Conservation (phyloP, 2,888 invertebrate species). For the Epirrita christyi region DNA sequence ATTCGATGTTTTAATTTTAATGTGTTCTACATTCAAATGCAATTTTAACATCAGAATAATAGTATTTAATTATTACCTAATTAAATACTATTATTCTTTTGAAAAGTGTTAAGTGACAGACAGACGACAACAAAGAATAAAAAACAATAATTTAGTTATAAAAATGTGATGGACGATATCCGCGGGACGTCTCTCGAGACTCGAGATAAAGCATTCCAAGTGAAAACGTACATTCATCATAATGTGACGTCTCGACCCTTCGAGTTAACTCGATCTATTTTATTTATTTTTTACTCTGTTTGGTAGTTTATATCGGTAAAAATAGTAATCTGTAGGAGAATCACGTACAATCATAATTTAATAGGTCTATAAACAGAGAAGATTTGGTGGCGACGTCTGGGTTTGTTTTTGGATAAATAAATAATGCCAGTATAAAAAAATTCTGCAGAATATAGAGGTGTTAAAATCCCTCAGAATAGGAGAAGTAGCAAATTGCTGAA, state of each 20-base stretch:
- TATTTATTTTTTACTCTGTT: too few species aligned
- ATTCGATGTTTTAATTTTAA: background rate
- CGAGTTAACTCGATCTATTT: background rate
- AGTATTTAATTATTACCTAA: too few species aligned
- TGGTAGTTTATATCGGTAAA: too few species aligned
- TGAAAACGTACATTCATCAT: slow-evolving; percentile 10
- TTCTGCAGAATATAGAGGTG: slow-evolving; percentile 14
- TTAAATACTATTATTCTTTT: too few species aligned
- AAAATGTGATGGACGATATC: slow-evolving; percentile 17
- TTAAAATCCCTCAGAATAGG: slow-evolving; percentile 25
- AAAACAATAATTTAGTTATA: too few species aligned
- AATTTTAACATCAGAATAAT: too few species aligned
- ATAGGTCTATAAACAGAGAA: too few species aligned
- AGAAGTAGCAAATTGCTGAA: slow-evolving; percentile 27
- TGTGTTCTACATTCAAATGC: background rate
- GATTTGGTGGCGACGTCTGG: background rate
- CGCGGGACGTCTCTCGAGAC: slow-evolving; percentile 1
- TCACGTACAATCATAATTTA: too few species aligned
- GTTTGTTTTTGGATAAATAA: background rate
- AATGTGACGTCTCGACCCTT: background rate
- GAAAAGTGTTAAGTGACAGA: too few species aligned
- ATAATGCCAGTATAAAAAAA: slow-evolving; percentile 1
- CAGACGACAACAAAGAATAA: too few species aligned
- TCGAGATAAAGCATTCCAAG: slow-evolving; percentile 12
- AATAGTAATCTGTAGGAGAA: too few species aligned